These are phyloP conservation scores for Amphilophus citrinellus DNA, from an alignment of 2,113 vertebrate species.

Conservation along the genomic window DNA sequence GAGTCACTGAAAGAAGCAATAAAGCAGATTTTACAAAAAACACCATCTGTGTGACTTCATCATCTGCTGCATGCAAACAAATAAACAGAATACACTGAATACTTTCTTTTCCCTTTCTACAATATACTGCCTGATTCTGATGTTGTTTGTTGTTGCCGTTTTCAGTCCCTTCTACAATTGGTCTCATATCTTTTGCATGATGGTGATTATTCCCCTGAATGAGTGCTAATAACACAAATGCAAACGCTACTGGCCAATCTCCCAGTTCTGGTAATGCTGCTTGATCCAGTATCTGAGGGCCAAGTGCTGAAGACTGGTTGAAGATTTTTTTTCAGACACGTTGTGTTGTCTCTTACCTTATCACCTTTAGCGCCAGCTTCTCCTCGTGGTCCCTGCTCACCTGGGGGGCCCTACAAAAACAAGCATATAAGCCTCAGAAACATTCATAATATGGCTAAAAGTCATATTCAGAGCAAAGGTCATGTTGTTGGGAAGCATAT, in stretches of 20 bases:
- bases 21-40: neutral
- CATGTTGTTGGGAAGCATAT: neutral
- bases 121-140: neutral
- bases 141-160: neutral
- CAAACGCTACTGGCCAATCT: neutral
- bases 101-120: neutral
- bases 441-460: neutral
- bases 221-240: neutral
- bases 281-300: neutral
- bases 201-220: neutral
- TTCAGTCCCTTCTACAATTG: neutral
- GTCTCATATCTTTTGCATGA: neutral
- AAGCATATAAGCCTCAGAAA: constrained; percentile 30
- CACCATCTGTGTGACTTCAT: neutral
- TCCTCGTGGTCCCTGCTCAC: constrained; percentile 91
- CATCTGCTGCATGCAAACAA: neutral
- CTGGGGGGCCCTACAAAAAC: constrained; percentile 86
- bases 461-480: neutral
- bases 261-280: neutral
- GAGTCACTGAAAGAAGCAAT: neutral
- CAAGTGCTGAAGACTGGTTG: neutral
- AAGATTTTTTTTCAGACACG: neutral
- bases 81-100: neutral
- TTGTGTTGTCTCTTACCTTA: constrained; percentile 79
- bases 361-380: constrained; percentile 90